Percentiles rank a stretch among this genome's conserved stretches.
phyloP scores from a whole-genome alignment of 1,140 invertebrate genomes.

The Apis mellifera region DNA sequence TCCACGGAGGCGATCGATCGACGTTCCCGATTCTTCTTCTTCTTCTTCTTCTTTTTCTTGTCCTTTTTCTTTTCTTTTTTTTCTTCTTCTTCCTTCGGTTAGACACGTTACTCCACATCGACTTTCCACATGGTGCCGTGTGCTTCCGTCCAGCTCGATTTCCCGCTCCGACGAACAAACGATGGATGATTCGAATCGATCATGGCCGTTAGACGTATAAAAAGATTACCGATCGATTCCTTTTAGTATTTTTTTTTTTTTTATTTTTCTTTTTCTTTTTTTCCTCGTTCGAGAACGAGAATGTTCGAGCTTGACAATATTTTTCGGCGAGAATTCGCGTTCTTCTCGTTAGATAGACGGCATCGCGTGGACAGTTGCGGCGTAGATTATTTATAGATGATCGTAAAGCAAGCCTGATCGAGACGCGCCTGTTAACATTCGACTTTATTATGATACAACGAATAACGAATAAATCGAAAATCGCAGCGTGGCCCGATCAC shows the following conservation, averaged over 20 bases:
- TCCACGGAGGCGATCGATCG: background rate
- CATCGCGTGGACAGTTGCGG: background rate
- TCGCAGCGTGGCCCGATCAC: constrained; percentile 11
- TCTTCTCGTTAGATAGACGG: background rate
- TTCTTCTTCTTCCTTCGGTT: background rate
- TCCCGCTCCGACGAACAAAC: background rate
- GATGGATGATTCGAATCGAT: constrained; percentile 15
- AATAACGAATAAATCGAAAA: constrained; percentile 62
- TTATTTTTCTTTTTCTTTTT: constrained; percentile 21
- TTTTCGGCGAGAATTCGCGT: background rate
- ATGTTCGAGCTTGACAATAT: background rate
- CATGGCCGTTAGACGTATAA: constrained; percentile 40
- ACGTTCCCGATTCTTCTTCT: background rate
- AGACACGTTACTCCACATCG: background rate
- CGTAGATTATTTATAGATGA: background rate
- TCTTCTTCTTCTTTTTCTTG: no score
- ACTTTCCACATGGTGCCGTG: constrained; percentile 35
- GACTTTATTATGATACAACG: constrained; percentile 72
- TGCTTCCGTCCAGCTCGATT: background rate
- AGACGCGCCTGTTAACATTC: constrained; percentile 17
- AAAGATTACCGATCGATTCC: constrained; percentile 38
- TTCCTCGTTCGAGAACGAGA: constrained; percentile 3
- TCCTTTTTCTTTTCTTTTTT: background rate
- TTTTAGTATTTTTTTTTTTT: constrained; percentile 32
- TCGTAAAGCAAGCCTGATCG: constrained; percentile 2